Evolutionary conservation across 2,797 vertebrate genomes (phyloP), one percentile per base, ranked within the genome.

Genomic region (Danio jaintianensis): DNA sequence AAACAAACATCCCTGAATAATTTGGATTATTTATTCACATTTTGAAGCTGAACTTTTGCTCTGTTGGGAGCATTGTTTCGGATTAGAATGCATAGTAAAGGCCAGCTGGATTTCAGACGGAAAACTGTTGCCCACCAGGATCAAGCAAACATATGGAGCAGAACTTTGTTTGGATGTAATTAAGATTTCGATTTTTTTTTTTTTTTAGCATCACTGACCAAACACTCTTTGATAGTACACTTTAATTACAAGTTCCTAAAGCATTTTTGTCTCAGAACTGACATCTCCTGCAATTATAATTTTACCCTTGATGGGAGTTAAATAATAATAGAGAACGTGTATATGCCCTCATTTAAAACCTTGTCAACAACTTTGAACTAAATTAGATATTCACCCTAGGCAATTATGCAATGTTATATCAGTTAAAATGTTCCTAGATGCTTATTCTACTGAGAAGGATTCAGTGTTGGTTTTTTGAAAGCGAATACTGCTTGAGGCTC

Each of bases 381-480:
- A 58, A 82, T 82, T 78, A 75, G 38, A 78, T 62, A 12, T 79
- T 76, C 42, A 59, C 58, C 58, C 42, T 38, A 56, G 62, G 75
- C 70, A 43, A 13, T 48, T 73, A n/a, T 47, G 62, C 75, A 79
- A 71, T 84, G 77, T 61, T 80, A 59, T 29, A 86, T 87, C 75
- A 79, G 52, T 80, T 53, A 80, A 79, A 84, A 87, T 61, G 63
- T 79, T 18, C 58, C 73, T 38, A 86, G 52, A 81, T 78, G 52
- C 73, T 87, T 83, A 77, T 86, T 88, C 84, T 75, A 75, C 67
- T 85, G 83, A 88, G 79, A 80, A 75, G 56, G 83, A 88, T 71
- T 69, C 79, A 79, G 72, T 75, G 45, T 84, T 84, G 52, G 72
- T 29, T 84, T 87, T 78, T 45, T 66, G 47, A 63, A 61, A 52